Evolutionary conservation across 1,140 invertebrate species (phyloP), one percentile per base, ranked within the genome.

Genomic region (Bradynema listronoti): DNA sequence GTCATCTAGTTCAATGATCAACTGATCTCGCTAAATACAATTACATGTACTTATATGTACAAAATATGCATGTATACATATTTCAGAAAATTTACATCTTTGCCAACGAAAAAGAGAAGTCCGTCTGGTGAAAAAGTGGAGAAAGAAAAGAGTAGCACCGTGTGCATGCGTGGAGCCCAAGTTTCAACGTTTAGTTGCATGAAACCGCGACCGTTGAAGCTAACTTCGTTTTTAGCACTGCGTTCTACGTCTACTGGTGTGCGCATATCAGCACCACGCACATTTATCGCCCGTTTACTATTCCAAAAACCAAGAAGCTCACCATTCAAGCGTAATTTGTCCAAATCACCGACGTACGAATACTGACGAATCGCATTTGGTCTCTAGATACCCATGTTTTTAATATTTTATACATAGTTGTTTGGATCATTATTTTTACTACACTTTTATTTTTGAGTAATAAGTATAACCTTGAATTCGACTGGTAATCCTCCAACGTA

Each of bases 261-360:
- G 11, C 65, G 57, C 47, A 87, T 86, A 73, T 87, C 86, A 11
- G 80, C 72, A 0, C 88, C 86, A 5, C 86, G 87, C 62, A 85
- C 80, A 45, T 85, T 80, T 53, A 89, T 88, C 45, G 63, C 85
- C 25, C 84, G 86, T 41, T 87, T 85, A 33, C 93, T 93, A 80
- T 97, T 96, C 92, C 92, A 97, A 14, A 97, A 82, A 0, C 91
- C 91, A 14, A 96, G 84, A 2, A 86, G 86, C 11, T 85, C 86
- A 30, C 90, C 88, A 16, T 91, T 91, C 64, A 96, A 87, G 49
- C 85, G 83, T 0, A 97, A 78, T 51, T 91, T 89, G 76, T 96
- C 91, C 59, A 97, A 87, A 67, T 86, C 83, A 2, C 94, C 94
- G 46, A 86, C 85, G 77, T 91, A 97, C 0, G 85, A 86, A 2